phyloP scores from a whole-genome alignment of 2,888 invertebrate genomes.

The Tillus elongatus region DNA sequence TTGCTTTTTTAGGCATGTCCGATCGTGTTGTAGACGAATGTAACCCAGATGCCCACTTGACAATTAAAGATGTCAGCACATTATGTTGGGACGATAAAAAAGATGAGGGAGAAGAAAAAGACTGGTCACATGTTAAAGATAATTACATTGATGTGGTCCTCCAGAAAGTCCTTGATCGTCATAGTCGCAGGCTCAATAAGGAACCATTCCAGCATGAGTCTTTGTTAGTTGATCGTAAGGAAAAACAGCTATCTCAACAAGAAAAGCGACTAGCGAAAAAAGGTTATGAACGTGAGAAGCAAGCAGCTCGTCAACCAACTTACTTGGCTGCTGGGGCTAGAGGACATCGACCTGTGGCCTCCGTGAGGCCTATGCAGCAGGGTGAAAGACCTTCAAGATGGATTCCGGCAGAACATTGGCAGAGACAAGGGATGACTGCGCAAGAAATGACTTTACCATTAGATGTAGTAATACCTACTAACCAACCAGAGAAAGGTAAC shows the following conservation, averaged over 20 bases:
- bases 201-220: constrained; percentile 96
- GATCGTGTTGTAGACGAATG: constrained; percentile 97
- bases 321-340: constrained; percentile 30
- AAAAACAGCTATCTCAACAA: constrained; percentile 85
- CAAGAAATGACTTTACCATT: constrained; percentile 86
- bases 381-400: constrained; percentile 46
- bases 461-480: constrained; percentile 89
- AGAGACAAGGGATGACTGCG: constrained; percentile 88
- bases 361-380: constrained; percentile 72
- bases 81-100: constrained; percentile 85
- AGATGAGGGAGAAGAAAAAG: constrained; percentile 71
- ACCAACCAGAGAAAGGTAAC: constrained; percentile 79
- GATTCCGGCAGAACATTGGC: constrained; percentile 88
- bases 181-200: constrained; percentile 58
- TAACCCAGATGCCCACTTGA: constrained; percentile 89
- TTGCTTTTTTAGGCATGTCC: constrained; percentile 56
- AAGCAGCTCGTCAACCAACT: constrained; percentile 48
- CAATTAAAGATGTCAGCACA: constrained; percentile 81
- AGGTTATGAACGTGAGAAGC: constrained; percentile 90
- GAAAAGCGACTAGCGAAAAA: constrained; percentile 90
- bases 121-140: constrained; percentile 60
- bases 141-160: constrained; percentile 76
- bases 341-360: constrained; percentile 45
- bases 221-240: constrained; percentile 85
- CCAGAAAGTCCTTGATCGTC: constrained; percentile 58